Conservation (phyloP, 2,797 vertebrate species). For the Pyrocephalus nanus region DNA sequence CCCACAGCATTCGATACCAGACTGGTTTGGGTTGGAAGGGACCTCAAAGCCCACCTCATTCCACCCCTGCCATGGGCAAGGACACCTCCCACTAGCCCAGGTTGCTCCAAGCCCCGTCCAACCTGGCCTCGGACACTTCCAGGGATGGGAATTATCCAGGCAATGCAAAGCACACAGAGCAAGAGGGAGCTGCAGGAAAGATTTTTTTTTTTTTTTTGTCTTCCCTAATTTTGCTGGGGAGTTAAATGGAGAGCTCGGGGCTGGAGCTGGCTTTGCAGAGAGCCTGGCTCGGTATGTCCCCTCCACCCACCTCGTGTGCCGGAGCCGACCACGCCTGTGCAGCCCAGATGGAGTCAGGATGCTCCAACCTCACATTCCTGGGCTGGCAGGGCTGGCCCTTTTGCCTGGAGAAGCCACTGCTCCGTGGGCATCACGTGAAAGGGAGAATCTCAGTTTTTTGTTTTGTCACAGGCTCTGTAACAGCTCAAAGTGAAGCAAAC, state of each 20-base stretch:
- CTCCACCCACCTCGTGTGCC: not conserved
- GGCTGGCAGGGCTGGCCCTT: not conserved
- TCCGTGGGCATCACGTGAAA: fast-evolving
- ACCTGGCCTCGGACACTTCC: not conserved
- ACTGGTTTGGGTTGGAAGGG: not conserved
- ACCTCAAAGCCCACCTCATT: fast-evolving
- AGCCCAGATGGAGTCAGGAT: not conserved
- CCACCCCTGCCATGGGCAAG: not conserved
- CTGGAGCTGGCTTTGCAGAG: not conserved
- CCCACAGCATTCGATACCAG: not conserved
- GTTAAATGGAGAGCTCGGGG: not conserved
- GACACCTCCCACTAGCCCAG: fast-evolving
- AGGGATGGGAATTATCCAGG: not conserved
- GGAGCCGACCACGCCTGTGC: fast-evolving
- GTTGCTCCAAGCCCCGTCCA: not conserved
- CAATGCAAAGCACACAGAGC: fast-evolving
- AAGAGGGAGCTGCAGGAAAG: not conserved
- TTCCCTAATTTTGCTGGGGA: not conserved
- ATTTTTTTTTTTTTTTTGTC: no score
- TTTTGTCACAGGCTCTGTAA: not conserved
- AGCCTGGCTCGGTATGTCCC: not conserved
- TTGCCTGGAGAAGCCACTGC: not conserved
- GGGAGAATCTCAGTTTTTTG: not conserved
- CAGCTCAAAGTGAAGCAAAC: not conserved
- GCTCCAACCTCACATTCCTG: not conserved